Conservation (phyloP, 2,888 invertebrate genomes). For the Conops quadrifasciatus region DNA sequence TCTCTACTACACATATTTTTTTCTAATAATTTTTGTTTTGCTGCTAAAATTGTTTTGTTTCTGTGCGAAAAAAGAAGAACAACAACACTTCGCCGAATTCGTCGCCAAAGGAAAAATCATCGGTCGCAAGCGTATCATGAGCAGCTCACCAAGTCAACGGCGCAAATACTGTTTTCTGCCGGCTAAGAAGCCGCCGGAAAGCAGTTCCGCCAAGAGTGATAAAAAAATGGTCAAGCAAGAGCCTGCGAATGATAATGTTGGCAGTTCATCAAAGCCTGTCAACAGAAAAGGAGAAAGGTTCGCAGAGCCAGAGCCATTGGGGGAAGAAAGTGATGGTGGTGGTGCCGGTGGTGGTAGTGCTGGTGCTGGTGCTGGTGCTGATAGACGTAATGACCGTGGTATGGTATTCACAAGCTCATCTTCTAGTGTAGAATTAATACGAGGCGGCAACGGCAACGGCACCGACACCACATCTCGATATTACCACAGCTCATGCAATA, state of each 20-base stretch:
- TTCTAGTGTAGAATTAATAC: neutral
- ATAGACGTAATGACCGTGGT: no score
- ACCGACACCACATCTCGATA: neutral
- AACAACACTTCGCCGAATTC: neutral
- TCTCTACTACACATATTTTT: constrained; percentile 7
- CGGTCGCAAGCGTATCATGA: neutral
- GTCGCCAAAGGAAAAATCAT: neutral
- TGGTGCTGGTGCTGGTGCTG: no score
- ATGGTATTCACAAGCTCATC: neutral
- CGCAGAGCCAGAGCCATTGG: neutral
- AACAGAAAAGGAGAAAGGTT: neutral
- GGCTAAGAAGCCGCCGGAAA: neutral
- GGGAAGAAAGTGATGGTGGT: neutral
- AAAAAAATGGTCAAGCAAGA: neutral
- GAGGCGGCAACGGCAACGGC: neutral
- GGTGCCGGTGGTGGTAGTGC: neutral
- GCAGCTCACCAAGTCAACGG: constrained; percentile 9
- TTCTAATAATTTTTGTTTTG: constrained; percentile 8
- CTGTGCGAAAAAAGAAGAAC: neutral
- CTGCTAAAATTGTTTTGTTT: constrained; percentile 19
- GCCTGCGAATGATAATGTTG: no score
- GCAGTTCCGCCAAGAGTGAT: constrained; percentile 13
- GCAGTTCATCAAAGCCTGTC: no score
- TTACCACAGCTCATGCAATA: neutral
- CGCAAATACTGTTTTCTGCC: constrained; percentile 24